phyloP scores from a whole-genome alignment of 2,113 vertebrate species.

The Barnardius zonarius region DNA sequence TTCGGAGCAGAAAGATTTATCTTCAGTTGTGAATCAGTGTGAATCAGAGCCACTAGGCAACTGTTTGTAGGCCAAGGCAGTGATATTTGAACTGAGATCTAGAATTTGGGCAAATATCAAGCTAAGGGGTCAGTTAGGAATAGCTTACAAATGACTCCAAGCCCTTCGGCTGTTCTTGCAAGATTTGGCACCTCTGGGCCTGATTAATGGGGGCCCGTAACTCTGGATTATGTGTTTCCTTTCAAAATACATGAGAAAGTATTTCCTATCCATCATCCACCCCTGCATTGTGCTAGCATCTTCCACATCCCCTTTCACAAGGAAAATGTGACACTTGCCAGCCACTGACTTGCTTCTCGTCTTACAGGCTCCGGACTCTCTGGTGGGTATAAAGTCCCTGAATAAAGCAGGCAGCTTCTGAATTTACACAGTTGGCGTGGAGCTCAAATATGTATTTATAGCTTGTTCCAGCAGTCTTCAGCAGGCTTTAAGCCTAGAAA shows the following conservation, averaged over 20 bases:
- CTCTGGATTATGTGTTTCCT: constrained; percentile 27
- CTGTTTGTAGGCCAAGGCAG: background rate
- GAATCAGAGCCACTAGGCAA: background rate
- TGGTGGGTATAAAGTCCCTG: constrained; percentile 29
- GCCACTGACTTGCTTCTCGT: background rate
- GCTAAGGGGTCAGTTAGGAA: background rate
- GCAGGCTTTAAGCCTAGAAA: constrained; percentile 31
- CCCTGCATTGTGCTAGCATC: background rate
- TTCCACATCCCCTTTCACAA: background rate
- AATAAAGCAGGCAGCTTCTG: constrained; percentile 51
- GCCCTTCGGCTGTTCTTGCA: background rate
- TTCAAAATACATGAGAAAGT: background rate
- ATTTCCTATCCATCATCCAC: background rate
- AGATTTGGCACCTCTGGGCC: background rate
- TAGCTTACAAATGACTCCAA: background rate
- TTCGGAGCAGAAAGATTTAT: constrained; percentile 37
- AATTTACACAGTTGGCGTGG: constrained; percentile 54
- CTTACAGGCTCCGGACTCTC: background rate
- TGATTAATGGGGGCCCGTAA: constrained; percentile 44
- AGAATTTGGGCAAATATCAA: background rate
- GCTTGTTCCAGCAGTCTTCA: constrained; percentile 41
- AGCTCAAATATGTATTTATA: constrained; percentile 43
- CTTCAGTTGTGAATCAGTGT: constrained; percentile 4
- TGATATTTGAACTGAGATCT: background rate
- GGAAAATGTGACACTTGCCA: constrained; percentile 9